phyloP scores from a whole-genome alignment of 2,113 vertebrate species.

The Lepisosteus osseus region DNA sequence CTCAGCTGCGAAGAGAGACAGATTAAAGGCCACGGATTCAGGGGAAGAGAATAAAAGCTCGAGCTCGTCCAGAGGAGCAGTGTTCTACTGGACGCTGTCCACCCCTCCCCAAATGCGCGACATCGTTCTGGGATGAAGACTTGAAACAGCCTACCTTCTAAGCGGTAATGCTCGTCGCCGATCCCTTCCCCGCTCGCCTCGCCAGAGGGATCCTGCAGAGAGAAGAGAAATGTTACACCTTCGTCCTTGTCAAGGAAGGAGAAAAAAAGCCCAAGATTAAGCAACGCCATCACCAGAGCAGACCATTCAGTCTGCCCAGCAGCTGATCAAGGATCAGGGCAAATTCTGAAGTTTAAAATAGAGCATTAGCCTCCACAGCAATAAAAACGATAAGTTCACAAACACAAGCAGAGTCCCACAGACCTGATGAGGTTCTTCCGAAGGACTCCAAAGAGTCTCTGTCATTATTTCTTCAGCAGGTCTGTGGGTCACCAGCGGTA shows the following conservation, averaged over 20 bases:
- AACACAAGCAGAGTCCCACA: too few relatives aligned
- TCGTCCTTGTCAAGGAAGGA: too few relatives aligned
- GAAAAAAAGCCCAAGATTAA: too few relatives aligned
- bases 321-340: too few relatives aligned
- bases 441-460: too few relatives aligned
- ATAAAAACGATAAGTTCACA: too few relatives aligned
- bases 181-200: slow-evolving; percentile 77
- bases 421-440: too few relatives aligned
- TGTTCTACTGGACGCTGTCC: neutral
- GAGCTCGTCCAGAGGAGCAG: slow-evolving; percentile 18
- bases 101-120: neutral
- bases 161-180: slow-evolving; percentile 84
- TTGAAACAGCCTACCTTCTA: slow-evolving; percentile 78
- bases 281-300: too few relatives aligned
- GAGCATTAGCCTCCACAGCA: too few relatives aligned
- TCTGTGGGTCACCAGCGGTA: slow-evolving; percentile 22
- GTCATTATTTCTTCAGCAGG: slow-evolving; percentile 42
- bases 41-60: slow-evolving; percentile 26
- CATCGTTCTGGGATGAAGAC: slow-evolving; percentile 28
- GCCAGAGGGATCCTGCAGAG: slow-evolving; percentile 74
- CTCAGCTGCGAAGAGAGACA: slow-evolving; percentile 25
- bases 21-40: slow-evolving; percentile 13
- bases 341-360: too few relatives aligned
- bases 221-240: slow-evolving; percentile 21
- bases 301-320: neutral